These are phyloP conservation scores for Eurystomus glaucurus DNA, from an alignment of 2,797 vertebrate genomes.

Conservation along the genomic window DNA sequence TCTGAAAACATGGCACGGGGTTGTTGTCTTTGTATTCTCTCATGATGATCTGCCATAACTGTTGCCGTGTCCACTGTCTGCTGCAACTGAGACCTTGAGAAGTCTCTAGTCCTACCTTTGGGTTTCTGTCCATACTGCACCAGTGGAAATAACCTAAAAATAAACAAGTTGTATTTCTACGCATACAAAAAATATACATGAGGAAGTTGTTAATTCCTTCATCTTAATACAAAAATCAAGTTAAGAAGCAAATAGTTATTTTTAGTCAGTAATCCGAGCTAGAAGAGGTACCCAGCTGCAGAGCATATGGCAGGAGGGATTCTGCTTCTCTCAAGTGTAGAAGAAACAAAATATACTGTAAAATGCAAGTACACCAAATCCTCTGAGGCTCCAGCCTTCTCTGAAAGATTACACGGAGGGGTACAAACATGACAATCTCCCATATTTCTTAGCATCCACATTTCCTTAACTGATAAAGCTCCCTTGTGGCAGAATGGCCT, in stretches of 20 bases:
- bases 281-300: not conserved
- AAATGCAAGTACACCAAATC: not conserved
- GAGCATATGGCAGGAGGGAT: not conserved
- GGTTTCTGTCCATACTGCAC: slow-evolving; percentile 92
- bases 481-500: not conserved
- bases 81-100: slow-evolving; percentile 78
- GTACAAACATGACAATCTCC: not conserved
- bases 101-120: slow-evolving; percentile 86
- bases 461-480: not conserved
- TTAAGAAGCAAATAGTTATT: not conserved
- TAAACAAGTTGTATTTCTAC: not conserved
- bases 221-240: not conserved
- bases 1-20: slow-evolving; percentile 79
- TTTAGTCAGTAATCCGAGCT: not conserved
- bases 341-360: not conserved
- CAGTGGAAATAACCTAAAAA: slow-evolving; percentile 89
- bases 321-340: not conserved
- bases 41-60: slow-evolving; percentile 55
- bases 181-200: not conserved
- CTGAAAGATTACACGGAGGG: not conserved
- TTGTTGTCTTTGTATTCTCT: slow-evolving; percentile 81
- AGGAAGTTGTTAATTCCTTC: not conserved
- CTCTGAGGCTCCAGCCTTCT: not conserved
- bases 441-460: not conserved
- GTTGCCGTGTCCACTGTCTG: slow-evolving; percentile 46